Percentiles rank a stretch among this genome's conserved stretches.
Evolutionary conservation across 2,797 vertebrate species (phyloP).

Genomic region (Prunella strophiata): DNA sequence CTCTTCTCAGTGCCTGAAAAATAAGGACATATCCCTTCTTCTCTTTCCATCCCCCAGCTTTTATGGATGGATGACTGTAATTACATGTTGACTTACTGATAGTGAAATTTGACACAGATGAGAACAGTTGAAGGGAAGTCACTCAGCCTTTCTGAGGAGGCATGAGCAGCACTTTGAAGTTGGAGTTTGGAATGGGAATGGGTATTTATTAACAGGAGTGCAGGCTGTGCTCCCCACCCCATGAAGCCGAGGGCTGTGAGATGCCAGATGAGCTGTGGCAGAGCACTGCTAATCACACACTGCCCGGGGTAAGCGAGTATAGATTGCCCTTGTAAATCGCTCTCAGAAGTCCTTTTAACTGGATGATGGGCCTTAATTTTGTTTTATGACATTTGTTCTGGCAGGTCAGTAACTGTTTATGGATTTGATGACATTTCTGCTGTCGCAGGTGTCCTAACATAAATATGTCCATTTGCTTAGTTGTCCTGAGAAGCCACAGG

Average conservation of each 20-base stretch:
- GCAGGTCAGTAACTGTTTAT: slow-evolving; percentile 18
- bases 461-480: slow-evolving; percentile 20
- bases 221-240: background rate
- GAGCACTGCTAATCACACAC: background rate
- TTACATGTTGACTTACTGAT: background rate
- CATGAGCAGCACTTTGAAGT: slow-evolving; percentile 1
- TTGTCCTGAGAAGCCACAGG: background rate
- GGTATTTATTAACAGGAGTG: slow-evolving; percentile 20
- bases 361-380: slow-evolving; percentile 6
- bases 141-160: background rate
- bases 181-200: background rate
- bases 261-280: background rate
- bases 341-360: slow-evolving; percentile 48
- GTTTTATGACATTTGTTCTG: slow-evolving; percentile 28
- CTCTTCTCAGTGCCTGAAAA: background rate
- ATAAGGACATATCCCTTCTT: background rate
- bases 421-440: slow-evolving; percentile 35
- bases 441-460: slow-evolving; percentile 30
- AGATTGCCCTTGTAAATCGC: slow-evolving; percentile 13
- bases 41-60: background rate
- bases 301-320: background rate
- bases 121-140: background rate
- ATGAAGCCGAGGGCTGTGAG: background rate
- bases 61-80: background rate
- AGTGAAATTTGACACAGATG: background rate